A percentile compares a stretch with the other conserved stretches of the same genome.
phyloP scores from a whole-genome alignment of 37 sponge, comb jelly and placozoan genomes.

The Trichoplax adhaerens region DNA sequence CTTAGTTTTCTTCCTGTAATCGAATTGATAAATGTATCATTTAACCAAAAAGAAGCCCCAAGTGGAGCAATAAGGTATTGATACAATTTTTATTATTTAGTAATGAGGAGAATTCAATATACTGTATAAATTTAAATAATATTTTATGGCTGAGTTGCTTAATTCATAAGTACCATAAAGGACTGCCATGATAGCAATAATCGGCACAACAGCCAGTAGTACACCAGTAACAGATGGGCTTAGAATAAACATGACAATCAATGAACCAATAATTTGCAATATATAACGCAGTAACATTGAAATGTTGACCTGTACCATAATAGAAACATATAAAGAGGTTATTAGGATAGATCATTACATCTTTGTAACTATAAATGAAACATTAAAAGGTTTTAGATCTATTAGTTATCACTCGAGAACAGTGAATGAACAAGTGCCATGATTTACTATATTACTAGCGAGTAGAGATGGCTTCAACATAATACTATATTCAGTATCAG shows the following conservation, averaged over 20 bases:
- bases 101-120: neutral
- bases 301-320: constrained; percentile 12
- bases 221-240: constrained; percentile 57
- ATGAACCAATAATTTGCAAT: constrained; percentile 38
- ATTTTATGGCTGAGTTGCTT: neutral
- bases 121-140: neutral
- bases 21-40: neutral
- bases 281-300: constrained; percentile 51
- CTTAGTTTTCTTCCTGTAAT: constrained; percentile 44
- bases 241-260: constrained; percentile 60
- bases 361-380: too few species aligned
- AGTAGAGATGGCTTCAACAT: too few species aligned
- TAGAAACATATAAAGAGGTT: neutral
- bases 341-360: too few species aligned
- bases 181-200: constrained; percentile 52
- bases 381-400: too few species aligned
- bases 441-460: too few species aligned
- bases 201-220: constrained; percentile 54
- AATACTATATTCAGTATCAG: too few species aligned
- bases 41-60: neutral
- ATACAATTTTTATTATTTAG: neutral
- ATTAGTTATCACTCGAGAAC: too few species aligned
- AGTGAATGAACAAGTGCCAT: too few species aligned
- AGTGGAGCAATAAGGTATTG: neutral
- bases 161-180: constrained; percentile 43